Evolutionary conservation across 2,888 invertebrate genomes (phyloP).

Genomic region (Alentia gelatinosa): DNA sequence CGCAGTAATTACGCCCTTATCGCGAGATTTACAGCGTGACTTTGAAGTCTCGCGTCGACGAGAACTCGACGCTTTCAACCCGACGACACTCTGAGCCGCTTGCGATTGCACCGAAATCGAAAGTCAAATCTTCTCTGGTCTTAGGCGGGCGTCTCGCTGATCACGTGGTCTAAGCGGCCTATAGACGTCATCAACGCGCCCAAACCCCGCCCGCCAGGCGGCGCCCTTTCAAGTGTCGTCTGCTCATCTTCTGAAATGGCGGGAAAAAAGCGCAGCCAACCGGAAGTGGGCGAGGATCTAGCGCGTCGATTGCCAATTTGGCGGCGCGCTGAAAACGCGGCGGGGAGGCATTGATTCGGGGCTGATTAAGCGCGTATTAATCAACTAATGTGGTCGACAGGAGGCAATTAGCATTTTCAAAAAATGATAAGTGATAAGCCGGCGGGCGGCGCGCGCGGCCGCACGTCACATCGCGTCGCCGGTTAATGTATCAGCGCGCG

Average conservation of each 20-base stretch:
- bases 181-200: constrained; percentile 46
- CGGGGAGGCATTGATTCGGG: constrained; percentile 7
- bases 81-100: constrained; percentile 45
- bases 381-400: constrained; percentile 53
- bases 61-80: constrained; percentile 46
- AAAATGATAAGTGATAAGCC: constrained; percentile 47
- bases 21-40: constrained; percentile 35
- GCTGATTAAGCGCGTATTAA: constrained; percentile 53
- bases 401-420: constrained; percentile 52
- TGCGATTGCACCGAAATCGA: constrained; percentile 40
- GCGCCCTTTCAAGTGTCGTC: constrained; percentile 52
- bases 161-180: constrained; percentile 33
- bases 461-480: constrained; percentile 47
- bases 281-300: constrained; percentile 22
- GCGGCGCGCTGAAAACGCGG: constrained; percentile 27
- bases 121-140: constrained; percentile 21
- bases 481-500: constrained; percentile 38
- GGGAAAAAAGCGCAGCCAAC: neutral
- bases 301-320: constrained; percentile 47
- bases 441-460: neutral
- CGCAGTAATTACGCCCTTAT: constrained; percentile 51
- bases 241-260: constrained; percentile 43
- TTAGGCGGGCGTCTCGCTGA: neutral
- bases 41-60: constrained; percentile 29
- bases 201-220: constrained; percentile 13